Percentiles rank a stretch among this genome's conserved stretches.
Conservation (phyloP, 2,888 invertebrate species). For the Heliconius charithonia region DNA sequence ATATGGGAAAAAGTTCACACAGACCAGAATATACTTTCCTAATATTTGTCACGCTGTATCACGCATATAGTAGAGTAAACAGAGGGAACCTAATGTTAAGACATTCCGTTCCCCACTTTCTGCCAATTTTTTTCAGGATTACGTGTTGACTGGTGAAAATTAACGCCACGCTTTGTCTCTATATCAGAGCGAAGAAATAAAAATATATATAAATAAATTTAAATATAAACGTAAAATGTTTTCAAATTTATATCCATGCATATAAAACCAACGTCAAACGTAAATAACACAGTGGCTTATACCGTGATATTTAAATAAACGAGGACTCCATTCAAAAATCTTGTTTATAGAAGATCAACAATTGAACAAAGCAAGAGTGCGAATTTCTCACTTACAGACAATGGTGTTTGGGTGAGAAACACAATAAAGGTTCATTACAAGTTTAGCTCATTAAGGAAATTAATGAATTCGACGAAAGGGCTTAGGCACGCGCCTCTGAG, state of each 20-base stretch:
- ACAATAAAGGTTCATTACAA: conserved; percentile 72
- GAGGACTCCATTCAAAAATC: conserved; percentile 18
- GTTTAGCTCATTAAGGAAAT: conserved; percentile 74
- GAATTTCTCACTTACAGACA: conserved; percentile 63
- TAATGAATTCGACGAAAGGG: conserved; percentile 69
- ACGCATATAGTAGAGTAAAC: too few relatives aligned
- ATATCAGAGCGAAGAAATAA: too few relatives aligned
- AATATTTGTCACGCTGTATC: too few relatives aligned
- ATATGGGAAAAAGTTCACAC: too few relatives aligned
- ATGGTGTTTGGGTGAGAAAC: conserved; percentile 61
- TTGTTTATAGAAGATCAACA: conserved; percentile 33
- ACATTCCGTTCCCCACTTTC: too few relatives aligned
- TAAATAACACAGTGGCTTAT: conserved; percentile 7
- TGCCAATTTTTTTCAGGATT: too few relatives aligned
- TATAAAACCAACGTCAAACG: not conserved
- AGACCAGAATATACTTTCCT: too few relatives aligned
- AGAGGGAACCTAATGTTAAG: too few relatives aligned
- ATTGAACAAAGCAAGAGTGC: conserved; percentile 48
- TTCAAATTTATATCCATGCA: not conserved
- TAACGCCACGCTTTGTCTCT: too few relatives aligned
- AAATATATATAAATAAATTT: not conserved
- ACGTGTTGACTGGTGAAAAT: too few relatives aligned
- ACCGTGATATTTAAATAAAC: conserved; percentile 18
- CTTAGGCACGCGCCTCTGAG: conserved; percentile 58
- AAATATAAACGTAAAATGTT: not conserved